Evolutionary conservation across 2,888 invertebrate genomes (phyloP).

Genomic region (Acleris emargana): DNA sequence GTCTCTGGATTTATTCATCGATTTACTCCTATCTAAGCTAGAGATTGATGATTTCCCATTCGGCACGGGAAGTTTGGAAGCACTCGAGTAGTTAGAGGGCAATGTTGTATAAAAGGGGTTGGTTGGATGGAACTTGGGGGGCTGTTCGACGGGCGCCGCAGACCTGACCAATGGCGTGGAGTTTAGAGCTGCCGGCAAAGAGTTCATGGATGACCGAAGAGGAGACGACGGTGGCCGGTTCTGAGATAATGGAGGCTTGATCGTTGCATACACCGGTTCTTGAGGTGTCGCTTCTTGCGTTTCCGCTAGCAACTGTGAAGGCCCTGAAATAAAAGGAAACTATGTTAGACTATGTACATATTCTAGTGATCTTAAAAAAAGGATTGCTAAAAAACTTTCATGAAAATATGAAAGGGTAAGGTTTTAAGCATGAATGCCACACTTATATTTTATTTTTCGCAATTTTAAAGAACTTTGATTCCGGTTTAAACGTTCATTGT

Average conservation of each 20-base stretch:
- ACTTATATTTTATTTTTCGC: no score
- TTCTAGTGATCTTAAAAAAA: background rate
- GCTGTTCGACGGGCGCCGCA: slow-evolving; percentile 58
- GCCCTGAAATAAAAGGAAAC: slow-evolving; percentile 67
- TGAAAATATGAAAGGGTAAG: no score
- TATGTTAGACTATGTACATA: background rate
- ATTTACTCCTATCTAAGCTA: slow-evolving; percentile 66
- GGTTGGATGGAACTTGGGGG: slow-evolving; percentile 72
- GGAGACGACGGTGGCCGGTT: slow-evolving; percentile 56
- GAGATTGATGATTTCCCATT: slow-evolving; percentile 64
- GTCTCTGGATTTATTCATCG: slow-evolving; percentile 59
- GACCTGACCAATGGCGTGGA: slow-evolving; percentile 69
- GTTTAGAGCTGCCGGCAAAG: slow-evolving; percentile 62
- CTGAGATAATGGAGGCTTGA: slow-evolving; percentile 64
- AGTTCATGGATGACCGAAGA: slow-evolving; percentile 61
- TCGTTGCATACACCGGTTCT: slow-evolving; percentile 76
- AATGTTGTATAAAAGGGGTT: slow-evolving; percentile 79
- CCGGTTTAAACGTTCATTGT: slow-evolving; percentile 13
- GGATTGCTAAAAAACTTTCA: no score
- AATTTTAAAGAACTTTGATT: slow-evolving; percentile 4
- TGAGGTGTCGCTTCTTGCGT: slow-evolving; percentile 67
- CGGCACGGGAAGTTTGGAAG: slow-evolving; percentile 75
- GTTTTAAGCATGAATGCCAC: no score
- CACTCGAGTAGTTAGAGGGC: slow-evolving; percentile 70
- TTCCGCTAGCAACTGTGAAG: slow-evolving; percentile 73